Base-by-base conservation (phyloP, 2,113 vertebrate species). In the Salvelinus sp. region DNA sequence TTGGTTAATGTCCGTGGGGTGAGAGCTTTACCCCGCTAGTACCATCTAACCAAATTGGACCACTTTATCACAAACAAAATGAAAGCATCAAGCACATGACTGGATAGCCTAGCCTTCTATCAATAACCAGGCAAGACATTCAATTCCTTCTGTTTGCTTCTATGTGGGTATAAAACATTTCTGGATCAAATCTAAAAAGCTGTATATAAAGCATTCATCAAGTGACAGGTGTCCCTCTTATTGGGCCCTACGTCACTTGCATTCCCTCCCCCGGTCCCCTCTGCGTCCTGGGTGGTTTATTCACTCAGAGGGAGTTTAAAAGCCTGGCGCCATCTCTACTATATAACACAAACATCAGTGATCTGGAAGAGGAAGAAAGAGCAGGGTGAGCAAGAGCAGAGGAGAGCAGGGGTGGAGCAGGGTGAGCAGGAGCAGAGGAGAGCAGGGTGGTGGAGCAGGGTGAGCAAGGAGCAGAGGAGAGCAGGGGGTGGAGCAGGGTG, bases 171-270 rank as follows among this genome's bases (percentile, higher is more conserved):
- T 2, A 22, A 62, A 62, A 62, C n/a, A 23, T 62, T 23, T 62
- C 58, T 22, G 58, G 58, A 62, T 62, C 58, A 23, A 62, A 62
- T 62, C 58, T 54, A 54, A 23, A 77, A 78, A 83, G 72, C 77
- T 62, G 79, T 78, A 82, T 77, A 82, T 76, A 76, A 54, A 57
- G 68, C 77, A 75, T 82, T 87, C 79, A 86, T 67, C 1, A 1
- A 74, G 71, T 81, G 79, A 83, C 83, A 71, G 50, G 18, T 33
- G 30, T 72, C 69, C 50, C 25, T 64, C 65, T 72, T 64, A 54
- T 20, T 14, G n/a, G 54, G 72, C 70, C 57, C 0, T 7, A 60
- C 20, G 3, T 18, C 18, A 18, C 20, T 7, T 30, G n/a, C 76
- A 69, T 62, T 73, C 67, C n/a, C 75, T 63, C 33, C 66, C 57